Evolutionary conservation across 1,140 invertebrate species (phyloP).

Genomic region (Caenorhabditis brenneri): DNA sequence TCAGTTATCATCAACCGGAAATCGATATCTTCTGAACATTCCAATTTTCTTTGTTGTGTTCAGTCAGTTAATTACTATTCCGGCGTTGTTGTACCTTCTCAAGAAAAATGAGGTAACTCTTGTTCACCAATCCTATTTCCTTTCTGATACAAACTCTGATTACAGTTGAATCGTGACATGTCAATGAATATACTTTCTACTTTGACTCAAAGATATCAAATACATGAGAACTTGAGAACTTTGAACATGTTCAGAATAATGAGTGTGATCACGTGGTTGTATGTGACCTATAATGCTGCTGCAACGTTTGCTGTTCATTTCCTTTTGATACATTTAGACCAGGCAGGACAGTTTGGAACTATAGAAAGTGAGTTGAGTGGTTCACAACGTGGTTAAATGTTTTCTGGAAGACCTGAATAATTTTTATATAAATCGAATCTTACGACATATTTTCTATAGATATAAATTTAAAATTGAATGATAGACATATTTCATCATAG

Average conservation of each 20-base stretch:
- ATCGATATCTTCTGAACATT: neutral
- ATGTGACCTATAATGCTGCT: neutral
- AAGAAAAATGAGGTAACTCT: neutral
- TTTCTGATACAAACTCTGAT: neutral
- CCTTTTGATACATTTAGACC: neutral
- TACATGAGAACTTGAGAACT: neutral
- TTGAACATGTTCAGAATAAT: neutral
- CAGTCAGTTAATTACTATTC: neutral
- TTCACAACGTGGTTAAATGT: neutral
- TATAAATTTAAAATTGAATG: too few relatives aligned
- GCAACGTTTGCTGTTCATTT: neutral
- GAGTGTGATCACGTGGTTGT: neutral
- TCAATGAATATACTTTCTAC: neutral
- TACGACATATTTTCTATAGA: too few relatives aligned
- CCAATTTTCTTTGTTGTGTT: neutral
- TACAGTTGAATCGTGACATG: neutral
- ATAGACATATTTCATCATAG: too few relatives aligned
- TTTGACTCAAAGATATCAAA: neutral
- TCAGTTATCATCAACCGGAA: neutral
- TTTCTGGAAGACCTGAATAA: too few relatives aligned
- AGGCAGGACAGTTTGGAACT: neutral
- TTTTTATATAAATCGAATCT: too few relatives aligned
- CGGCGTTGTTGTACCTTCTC: neutral
- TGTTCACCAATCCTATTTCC: neutral
- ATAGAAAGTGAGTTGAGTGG: neutral